A percentile compares a stretch with the other conserved stretches of the same genome.
Conservation (phyloP, 2,888 invertebrate species). For the Leptopterna dolabrata region DNA sequence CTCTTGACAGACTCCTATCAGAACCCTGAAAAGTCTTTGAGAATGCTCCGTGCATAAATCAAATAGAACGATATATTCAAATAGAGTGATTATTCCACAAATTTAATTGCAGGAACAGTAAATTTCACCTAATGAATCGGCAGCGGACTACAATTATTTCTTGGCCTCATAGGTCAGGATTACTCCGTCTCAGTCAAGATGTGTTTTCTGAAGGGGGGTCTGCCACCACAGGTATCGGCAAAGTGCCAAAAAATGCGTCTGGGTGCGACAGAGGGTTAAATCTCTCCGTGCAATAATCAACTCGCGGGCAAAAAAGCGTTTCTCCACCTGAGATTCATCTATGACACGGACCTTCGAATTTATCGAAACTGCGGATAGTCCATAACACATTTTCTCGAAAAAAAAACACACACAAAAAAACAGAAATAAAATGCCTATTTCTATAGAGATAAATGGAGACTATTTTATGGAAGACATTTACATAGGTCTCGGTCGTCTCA, state of each 20-base stretch:
- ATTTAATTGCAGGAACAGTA: not conserved
- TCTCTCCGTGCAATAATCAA: not conserved
- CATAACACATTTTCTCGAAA: not conserved
- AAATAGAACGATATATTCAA: no score
- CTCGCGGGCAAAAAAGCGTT: not conserved
- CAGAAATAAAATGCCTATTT: not conserved
- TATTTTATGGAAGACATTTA: not conserved
- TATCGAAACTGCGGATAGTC: not conserved
- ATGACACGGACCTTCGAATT: not conserved
- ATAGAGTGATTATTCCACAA: not conserved
- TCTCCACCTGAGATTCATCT: not conserved
- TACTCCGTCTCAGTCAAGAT: not conserved
- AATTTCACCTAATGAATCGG: not conserved
- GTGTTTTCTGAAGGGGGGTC: not conserved
- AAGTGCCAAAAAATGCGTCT: not conserved
- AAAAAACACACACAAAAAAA: not conserved
- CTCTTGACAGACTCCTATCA: not conserved
- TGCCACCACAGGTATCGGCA: not conserved
- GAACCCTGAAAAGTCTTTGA: not conserved
- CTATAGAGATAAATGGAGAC: not conserved
- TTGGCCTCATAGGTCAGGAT: not conserved
- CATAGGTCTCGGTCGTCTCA: not conserved
- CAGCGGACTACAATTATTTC: not conserved
- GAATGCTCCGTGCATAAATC: no score
- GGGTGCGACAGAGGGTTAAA: not conserved